These are phyloP conservation scores for Loris lydekkerianus DNA, from an alignment of 2,797 vertebrate species.

Conservation along the genomic window DNA sequence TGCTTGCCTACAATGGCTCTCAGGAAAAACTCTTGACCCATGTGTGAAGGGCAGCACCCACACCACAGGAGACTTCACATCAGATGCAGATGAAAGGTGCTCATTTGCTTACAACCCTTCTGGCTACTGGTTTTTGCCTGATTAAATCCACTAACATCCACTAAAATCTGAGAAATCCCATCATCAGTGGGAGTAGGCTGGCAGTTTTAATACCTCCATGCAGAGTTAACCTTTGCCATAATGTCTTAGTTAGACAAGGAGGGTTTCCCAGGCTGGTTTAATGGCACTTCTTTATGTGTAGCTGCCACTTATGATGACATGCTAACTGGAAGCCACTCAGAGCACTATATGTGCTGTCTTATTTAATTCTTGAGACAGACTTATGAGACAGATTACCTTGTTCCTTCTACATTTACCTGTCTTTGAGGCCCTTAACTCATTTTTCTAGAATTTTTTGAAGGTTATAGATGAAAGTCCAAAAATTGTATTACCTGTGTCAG, in stretches of 20 bases:
- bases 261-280: neutral
- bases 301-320: neutral
- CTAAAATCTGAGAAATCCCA: neutral
- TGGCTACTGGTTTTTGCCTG: neutral
- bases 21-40: neutral
- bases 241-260: too few species aligned
- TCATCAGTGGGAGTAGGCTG: neutral
- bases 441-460: conserved; percentile 44
- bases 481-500: neutral
- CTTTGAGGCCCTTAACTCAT: neutral
- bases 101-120: neutral
- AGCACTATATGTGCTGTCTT: neutral
- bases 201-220: neutral
- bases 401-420: neutral
- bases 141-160: neutral
- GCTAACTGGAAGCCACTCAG: neutral
- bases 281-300: neutral
- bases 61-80: neutral
- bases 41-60: neutral
- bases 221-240: neutral
- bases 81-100: neutral
- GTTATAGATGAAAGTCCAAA: conserved; percentile 12
- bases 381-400: neutral
- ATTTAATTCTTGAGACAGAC: neutral
- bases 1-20: neutral